phyloP scores from a whole-genome alignment of 2,113 vertebrate genomes.

The Phoxinus phoxinus region DNA sequence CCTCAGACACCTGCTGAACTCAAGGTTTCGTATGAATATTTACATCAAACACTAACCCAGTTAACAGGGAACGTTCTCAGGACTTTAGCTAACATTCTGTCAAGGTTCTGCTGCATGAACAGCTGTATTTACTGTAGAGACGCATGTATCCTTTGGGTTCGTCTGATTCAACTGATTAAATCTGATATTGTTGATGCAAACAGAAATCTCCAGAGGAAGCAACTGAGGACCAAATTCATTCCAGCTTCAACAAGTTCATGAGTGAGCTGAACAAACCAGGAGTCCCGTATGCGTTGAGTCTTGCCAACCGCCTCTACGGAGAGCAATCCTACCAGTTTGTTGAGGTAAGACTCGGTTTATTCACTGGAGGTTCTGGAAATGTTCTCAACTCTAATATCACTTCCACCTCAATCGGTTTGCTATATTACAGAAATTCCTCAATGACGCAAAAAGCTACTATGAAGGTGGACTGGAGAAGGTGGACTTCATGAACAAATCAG shows the following conservation, averaged over 20 bases:
- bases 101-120: no score
- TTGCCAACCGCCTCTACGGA: slow-evolving; percentile 88
- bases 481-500: slow-evolving; percentile 64
- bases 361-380: not conserved
- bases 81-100: no score
- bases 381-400: not conserved
- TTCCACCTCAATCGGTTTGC: not conserved
- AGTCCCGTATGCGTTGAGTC: slow-evolving; percentile 78
- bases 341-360: slow-evolving; percentile 68
- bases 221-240: slow-evolving; percentile 72
- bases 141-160: no score
- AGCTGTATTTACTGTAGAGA: no score
- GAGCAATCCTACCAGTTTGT: slow-evolving; percentile 85
- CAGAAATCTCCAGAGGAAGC: slow-evolving; percentile 32
- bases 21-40: no score
- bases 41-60: no score
- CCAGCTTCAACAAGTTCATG: slow-evolving; percentile 76
- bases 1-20: not conserved
- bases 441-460: slow-evolving; percentile 68
- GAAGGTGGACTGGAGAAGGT: slow-evolving; percentile 72
- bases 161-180: not conserved
- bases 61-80: no score
- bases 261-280: slow-evolving; percentile 77
- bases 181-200: not conserved
- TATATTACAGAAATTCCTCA: slow-evolving; percentile 69